A percentile compares a stretch with the other conserved stretches of the same genome.
Conservation (phyloP, 64 coral and sea anemone genomes). For the Anthopleura sola region DNA sequence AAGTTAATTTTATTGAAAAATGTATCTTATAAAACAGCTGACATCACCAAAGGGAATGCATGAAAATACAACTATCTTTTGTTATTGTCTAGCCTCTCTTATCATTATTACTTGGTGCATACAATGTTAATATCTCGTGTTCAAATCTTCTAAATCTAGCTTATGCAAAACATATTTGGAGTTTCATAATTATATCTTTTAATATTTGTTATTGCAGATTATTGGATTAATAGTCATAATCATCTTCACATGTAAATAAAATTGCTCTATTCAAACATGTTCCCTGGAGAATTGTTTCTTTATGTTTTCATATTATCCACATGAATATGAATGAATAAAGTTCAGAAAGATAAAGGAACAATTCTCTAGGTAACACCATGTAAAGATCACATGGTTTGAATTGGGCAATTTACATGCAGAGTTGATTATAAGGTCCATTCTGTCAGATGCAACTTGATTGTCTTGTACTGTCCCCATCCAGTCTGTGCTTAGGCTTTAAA, state of each 20-base stretch:
- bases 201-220: neutral
- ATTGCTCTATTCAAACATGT: too few species aligned
- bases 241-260: too few species aligned
- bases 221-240: neutral
- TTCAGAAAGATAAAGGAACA: too few species aligned
- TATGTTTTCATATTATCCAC: too few species aligned
- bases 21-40: neutral
- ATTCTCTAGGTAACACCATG: too few species aligned
- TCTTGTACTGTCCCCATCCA: too few species aligned
- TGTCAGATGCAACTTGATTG: too few species aligned
- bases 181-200: neutral
- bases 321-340: too few species aligned
- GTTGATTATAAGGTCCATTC: too few species aligned
- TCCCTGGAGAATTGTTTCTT: too few species aligned
- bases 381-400: too few species aligned
- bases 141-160: neutral
- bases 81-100: neutral
- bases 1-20: neutral
- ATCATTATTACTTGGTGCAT: neutral
- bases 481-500: neutral
- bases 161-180: neutral
- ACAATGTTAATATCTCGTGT: neutral
- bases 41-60: neutral
- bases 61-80: slow-evolving; percentile 7
- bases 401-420: too few species aligned